These are phyloP conservation scores for Stegodyphus mimosarum DNA, from an alignment of 1,140 invertebrate species.

Conservation along the genomic window DNA sequence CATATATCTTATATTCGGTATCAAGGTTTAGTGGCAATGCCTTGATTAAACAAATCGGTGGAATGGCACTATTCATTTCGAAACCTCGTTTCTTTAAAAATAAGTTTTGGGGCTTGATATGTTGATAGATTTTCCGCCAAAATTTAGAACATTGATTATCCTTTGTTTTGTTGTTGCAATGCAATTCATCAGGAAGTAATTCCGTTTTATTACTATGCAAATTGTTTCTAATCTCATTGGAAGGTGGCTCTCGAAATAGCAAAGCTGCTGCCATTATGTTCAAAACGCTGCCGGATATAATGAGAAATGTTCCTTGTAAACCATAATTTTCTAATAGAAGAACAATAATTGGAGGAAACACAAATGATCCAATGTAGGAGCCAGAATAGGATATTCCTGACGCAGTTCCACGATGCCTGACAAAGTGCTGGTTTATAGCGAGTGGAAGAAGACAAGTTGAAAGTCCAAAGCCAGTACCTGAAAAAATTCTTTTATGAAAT, in stretches of 20 bases:
- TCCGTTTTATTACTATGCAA: too few relatives aligned
- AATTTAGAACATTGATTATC: too few relatives aligned
- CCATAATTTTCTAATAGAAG: slow-evolving; percentile 61
- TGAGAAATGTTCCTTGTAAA: slow-evolving; percentile 70
- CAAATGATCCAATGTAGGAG: slow-evolving; percentile 67
- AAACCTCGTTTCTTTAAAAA: too few relatives aligned
- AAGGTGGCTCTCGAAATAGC: slow-evolving; percentile 65
- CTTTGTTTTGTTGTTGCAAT: too few relatives aligned
- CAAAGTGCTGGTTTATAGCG: slow-evolving; percentile 66
- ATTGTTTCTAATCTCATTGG: too few relatives aligned
- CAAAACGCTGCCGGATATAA: slow-evolving; percentile 83
- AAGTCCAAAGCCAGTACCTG: slow-evolving; percentile 67
- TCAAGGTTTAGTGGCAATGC: too few relatives aligned
- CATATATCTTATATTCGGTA: too few relatives aligned
- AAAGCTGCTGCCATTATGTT: slow-evolving; percentile 84
- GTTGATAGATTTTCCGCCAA: too few relatives aligned
- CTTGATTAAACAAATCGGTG: too few relatives aligned
- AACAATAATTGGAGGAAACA: slow-evolving; percentile 66
- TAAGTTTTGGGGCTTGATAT: too few relatives aligned
- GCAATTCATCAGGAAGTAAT: too few relatives aligned
- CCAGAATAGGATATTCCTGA: slow-evolving; percentile 67
- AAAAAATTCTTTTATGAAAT: slow-evolving; percentile 23
- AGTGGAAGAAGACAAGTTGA: slow-evolving; percentile 66
- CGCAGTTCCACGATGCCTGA: slow-evolving; percentile 65
- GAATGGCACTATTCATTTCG: too few relatives aligned